Evolutionary conservation across 2,888 invertebrate genomes (phyloP), one percentile per base, ranked within the genome.

Genomic region (Nineta flava): DNA sequence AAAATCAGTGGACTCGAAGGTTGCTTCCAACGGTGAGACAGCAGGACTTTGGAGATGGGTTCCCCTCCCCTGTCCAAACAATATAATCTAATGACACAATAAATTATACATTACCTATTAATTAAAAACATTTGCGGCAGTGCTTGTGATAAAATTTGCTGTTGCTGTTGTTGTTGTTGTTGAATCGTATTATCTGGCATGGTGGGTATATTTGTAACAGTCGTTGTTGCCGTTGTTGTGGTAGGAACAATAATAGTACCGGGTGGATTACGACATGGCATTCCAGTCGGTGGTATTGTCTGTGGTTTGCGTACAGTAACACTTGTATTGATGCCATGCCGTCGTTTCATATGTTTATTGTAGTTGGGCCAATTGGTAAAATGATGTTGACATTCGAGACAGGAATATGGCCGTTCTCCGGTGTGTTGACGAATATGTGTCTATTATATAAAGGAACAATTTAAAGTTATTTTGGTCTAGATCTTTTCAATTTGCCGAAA

Each of bases 321-420:
- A 54, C 67, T 67, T 2, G 68, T 68, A 55, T 69, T 67, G 48
- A 69, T 68, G 34, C 78, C 78, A 53, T 84, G 84, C 26, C 83
- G 69, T 21, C 85, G 66, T 64, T 83, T 85, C 81, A 85, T 83
- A 60, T 86, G 86, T 57, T 86, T 86, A 58, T 85, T 85, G 58
- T 83, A 85, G 65, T 86, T 86, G 0, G 85, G 83, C 84, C 85
- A 85, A 60, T 86, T 85, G 0, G 84, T 83, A 56, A 86, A 86
- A 58, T 83, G 76, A 60, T 77, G 78, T 50, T 79, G 77, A 58
- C 86, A 87, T 53, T 79, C 76, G 34, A 76, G 63, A 57, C 86
- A 87, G 1, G 79, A 76, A 60, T 85, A 86, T 0, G 85, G 86
- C 32, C 83, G 74, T 35, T 79, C 81, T 0, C 70, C 71, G 2